Percentiles rank a stretch among this genome's conserved stretches.
phyloP scores from a whole-genome alignment of 2,113 vertebrate species.

The Corythaeola cristata region DNA sequence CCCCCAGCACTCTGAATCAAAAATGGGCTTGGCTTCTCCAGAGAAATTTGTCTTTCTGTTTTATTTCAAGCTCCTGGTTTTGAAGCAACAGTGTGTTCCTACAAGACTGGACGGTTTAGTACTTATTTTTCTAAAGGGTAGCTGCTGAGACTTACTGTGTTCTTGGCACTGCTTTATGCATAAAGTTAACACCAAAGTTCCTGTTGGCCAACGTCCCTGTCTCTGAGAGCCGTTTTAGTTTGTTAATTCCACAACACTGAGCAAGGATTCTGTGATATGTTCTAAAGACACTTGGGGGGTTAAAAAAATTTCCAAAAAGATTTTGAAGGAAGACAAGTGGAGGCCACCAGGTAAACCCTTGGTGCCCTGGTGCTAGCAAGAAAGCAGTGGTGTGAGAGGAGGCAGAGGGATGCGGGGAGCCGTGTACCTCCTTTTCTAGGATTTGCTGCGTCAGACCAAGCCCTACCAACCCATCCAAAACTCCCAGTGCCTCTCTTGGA shows the following conservation, averaged over 20 bases:
- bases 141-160: background rate
- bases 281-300: background rate
- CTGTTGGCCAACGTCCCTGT: background rate
- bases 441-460: background rate
- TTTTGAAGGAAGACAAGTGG: background rate
- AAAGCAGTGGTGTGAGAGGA: background rate
- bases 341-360: background rate
- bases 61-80: background rate
- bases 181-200: background rate
- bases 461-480: background rate
- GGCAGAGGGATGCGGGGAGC: fast-evolving
- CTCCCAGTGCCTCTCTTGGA: fast-evolving
- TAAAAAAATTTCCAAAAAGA: background rate
- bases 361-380: too few relatives aligned
- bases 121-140: background rate
- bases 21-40: background rate
- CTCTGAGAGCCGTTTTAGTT: fast-evolving
- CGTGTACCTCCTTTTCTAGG: background rate
- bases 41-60: background rate
- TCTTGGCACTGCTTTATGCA: background rate
- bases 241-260: background rate
- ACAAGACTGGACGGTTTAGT: background rate
- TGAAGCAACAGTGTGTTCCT: background rate
- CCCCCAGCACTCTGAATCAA: background rate
- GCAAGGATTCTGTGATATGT: background rate